These are phyloP conservation scores for Drosophila watanabei DNA, from an alignment of 1,140 invertebrate genomes.

Conservation along the genomic window DNA sequence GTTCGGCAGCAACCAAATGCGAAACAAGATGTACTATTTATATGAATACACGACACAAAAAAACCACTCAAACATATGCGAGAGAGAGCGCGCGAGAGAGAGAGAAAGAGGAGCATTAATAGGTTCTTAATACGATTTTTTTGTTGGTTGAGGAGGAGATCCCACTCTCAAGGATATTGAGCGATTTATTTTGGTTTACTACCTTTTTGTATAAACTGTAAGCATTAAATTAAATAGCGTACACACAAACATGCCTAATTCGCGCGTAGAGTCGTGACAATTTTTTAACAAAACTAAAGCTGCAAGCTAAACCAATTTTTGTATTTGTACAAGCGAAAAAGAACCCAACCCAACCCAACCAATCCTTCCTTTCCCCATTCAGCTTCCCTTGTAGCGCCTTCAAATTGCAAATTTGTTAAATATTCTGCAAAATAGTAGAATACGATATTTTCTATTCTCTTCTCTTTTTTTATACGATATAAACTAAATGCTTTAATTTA, in stretches of 20 bases:
- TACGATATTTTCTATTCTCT: constrained; percentile 41
- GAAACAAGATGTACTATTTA: constrained; percentile 69
- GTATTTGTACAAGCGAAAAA: constrained; percentile 65
- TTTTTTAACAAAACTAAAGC: constrained; percentile 52
- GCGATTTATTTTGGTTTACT: constrained; percentile 52
- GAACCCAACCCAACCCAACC: background rate
- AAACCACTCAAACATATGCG: constrained; percentile 30
- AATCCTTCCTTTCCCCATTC: constrained; percentile 11
- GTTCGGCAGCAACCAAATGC: constrained; percentile 42
- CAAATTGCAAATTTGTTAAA: constrained; percentile 49
- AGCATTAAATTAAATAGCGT: constrained; percentile 53
- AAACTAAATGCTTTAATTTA: constrained; percentile 63
- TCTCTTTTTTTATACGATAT: constrained; percentile 35
- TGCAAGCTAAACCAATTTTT: constrained; percentile 73
- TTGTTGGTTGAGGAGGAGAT: constrained; percentile 47
- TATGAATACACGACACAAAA: constrained; percentile 59
- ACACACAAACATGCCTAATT: constrained; percentile 39
- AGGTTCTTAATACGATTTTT: constrained; percentile 54
- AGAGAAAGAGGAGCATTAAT: constrained; percentile 40
- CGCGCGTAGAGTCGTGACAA: constrained; percentile 51
- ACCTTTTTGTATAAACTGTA: constrained; percentile 59
- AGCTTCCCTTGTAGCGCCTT: constrained; percentile 61
- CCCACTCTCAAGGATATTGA: constrained; percentile 45
- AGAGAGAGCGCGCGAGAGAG: constrained; percentile 32
- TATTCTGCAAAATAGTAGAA: constrained; percentile 23